Evolutionary conservation across 2,888 invertebrate species (phyloP), one percentile per base, ranked within the genome.

Genomic region (Amiota communis): DNA sequence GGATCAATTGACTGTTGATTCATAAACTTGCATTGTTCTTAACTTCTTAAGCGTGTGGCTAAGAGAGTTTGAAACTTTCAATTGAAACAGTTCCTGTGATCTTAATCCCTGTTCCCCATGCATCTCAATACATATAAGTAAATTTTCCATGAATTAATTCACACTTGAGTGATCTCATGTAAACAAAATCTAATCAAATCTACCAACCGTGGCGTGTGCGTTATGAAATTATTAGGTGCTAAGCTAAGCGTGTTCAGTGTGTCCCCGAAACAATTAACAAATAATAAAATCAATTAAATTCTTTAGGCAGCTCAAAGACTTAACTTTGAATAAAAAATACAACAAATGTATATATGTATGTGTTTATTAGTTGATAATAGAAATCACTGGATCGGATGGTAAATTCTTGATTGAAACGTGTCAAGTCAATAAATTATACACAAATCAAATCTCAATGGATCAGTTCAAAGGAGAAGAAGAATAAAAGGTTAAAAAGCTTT

Each of bases 161-260:
- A 68, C 82, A 80, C 84, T 51, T 71, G 61, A 69, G 36, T 76
- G 76, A 76, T 74, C 74, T 73, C 76, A 73, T 59, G 59, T 61
- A n/a, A 69, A 63, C 53, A n/a, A 53, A 53, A 11, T 15, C 53
- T 8, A 53, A 53, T 15, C 53, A 53, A 53, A 53, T 15, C n/a
- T 53, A 13, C 15, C 53, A 53, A 15, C 10, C 15, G 36, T 15
- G 15, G 15, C 53, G 53, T 53, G 53, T 70, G 71, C 70, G 13
- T 53, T 53, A n/a, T 73, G 74, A 76, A 78, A 78, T 73, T 78
- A 76, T 72, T 64, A 75, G 65, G 78, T 78, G 78, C 75, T 76
- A 78, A 78, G 51, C 47, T 73, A 64, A n/a, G 15, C 59, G 70
- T 71, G 49, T 73, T 63, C 71, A 76, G 68, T 73, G 71, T 77